Percentiles rank a stretch among this genome's conserved stretches.
Evolutionary conservation across 2,888 invertebrate species (phyloP).

Genomic region (Oegoconia quadripuncta): DNA sequence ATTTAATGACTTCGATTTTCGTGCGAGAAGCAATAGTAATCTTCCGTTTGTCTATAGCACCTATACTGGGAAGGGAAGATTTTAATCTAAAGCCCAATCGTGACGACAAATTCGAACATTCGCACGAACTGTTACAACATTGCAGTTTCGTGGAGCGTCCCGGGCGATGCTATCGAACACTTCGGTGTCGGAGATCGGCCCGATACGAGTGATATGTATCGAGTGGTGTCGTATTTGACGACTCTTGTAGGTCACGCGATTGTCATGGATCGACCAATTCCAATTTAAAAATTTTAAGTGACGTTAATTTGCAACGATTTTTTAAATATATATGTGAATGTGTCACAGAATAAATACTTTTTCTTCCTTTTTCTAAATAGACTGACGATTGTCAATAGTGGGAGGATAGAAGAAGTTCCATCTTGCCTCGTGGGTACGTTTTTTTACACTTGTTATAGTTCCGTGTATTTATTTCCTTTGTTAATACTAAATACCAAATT

Average conservation of each 20-base stretch:
- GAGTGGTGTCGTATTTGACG: slow-evolving; percentile 5
- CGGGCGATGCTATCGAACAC: slow-evolving; percentile 30
- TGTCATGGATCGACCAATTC: not conserved
- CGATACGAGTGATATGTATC: slow-evolving; percentile 28
- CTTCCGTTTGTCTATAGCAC: not conserved
- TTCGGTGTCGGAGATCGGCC: slow-evolving; percentile 28
- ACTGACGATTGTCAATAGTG: too few relatives aligned
- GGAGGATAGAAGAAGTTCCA: too few relatives aligned
- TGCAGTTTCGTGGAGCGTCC: slow-evolving; percentile 29
- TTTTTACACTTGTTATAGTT: too few relatives aligned
- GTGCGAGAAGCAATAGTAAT: slow-evolving; percentile 9
- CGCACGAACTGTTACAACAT: slow-evolving; percentile 53
- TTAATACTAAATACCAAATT: too few relatives aligned
- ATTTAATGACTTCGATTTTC: not conserved
- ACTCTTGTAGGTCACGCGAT: not conserved
- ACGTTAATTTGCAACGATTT: too few relatives aligned
- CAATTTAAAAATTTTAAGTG: not conserved
- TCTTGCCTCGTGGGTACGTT: too few relatives aligned
- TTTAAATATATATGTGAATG: too few relatives aligned
- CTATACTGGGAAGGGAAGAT: slow-evolving; percentile 31
- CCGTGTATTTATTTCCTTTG: too few relatives aligned
- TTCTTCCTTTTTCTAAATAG: too few relatives aligned
- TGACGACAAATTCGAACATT: slow-evolving; percentile 59
- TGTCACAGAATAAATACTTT: too few relatives aligned
- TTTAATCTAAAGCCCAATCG: slow-evolving; percentile 44